Evolutionary conservation across 2,888 invertebrate species (phyloP), one percentile per base, ranked within the genome.

Genomic region (Phlogophora meticulosa): DNA sequence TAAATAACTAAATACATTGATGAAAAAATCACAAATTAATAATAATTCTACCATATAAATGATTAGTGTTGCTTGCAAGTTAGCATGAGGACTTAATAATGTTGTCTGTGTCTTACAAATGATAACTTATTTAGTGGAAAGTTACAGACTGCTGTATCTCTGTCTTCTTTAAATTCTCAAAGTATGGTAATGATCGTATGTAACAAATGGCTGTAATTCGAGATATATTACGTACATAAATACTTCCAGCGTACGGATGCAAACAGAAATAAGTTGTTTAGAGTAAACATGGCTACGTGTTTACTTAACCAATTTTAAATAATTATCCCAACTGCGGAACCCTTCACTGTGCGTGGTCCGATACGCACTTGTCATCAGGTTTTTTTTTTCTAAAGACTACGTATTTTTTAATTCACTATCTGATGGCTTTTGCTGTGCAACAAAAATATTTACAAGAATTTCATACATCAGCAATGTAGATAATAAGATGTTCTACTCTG

Each of bases 121-220:
- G n/a, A n/a, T n/a, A n/a, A n/a, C n/a, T n/a, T n/a, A n/a, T n/a
- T n/a, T n/a, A n/a, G n/a, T n/a, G n/a, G n/a, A n/a, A n/a, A n/a
- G n/a, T n/a, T n/a, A n/a, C n/a, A n/a, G n/a, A n/a, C 7, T 3
- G 11, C 15, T 45, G 70, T 59, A 45, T 45, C 28, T 0, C 15
- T 13, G 59, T 45, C 20, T 17, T n/a, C 24, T 68, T 61, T 68
- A 24, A 24, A 20, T 40, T 9, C 28, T 24, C 0, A 20, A 34
- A 67, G 24, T 24, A 42, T n/a, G 13, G 10, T 28, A 28, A 4
- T 28, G 28, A 28, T 28, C 28, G 32, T 36, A 40, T 60, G 22
- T 60, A 59, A 24, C 34, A 56, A 51, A 66, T 40, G n/a, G 7
- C 22, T 55, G 71, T 71, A 71, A 74, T 64, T 64, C 28, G 49